A percentile compares a stretch with the other conserved stretches of the same genome.
Evolutionary conservation across 2,888 invertebrate genomes (phyloP).

Genomic region (Agonopterix subpropinquella): DNA sequence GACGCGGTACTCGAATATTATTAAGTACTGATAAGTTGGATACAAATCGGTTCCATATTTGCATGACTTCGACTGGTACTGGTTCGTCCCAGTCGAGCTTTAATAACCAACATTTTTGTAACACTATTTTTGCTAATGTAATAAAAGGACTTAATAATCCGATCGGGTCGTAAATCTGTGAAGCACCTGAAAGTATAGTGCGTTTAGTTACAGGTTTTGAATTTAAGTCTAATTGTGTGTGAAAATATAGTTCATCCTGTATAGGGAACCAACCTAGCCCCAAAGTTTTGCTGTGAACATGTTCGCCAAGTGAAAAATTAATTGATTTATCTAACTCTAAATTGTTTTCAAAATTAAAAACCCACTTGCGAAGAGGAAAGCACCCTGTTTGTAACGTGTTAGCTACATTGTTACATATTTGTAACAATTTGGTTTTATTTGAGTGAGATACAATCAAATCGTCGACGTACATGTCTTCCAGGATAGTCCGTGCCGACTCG

Average conservation of each 20-base stretch:
- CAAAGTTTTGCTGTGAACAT: slow-evolving; percentile 1
- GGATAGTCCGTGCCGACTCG: slow-evolving; percentile 8
- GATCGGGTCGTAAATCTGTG: slow-evolving; percentile 8
- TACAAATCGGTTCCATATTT: slow-evolving; percentile 1
- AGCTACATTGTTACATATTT: slow-evolving; percentile 1
- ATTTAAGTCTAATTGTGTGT: neutral
- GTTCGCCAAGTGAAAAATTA: slow-evolving; percentile 1
- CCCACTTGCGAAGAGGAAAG: slow-evolving; percentile 12
- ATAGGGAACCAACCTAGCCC: neutral
- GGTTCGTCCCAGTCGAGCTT: slow-evolving; percentile 8
- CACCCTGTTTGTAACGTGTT: slow-evolving; percentile 2
- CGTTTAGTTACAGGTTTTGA: slow-evolving; percentile 4
- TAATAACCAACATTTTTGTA: slow-evolving; percentile 7
- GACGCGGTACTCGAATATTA: slow-evolving; percentile 1
- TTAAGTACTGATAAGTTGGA: neutral
- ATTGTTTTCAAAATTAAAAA: slow-evolving; percentile 7
- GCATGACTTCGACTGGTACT: slow-evolving; percentile 2
- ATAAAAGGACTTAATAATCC: slow-evolving; percentile 7
- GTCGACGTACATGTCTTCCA: slow-evolving; percentile 14
- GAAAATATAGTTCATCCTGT: neutral
- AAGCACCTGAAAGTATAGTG: slow-evolving; percentile 4
- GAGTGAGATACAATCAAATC: slow-evolving; percentile 8
- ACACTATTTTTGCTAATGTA: slow-evolving; percentile 4
- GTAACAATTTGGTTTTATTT: neutral
- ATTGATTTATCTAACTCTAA: neutral